Evolutionary conservation across 2,797 vertebrate genomes (phyloP), one percentile per base, ranked within the genome.

Genomic region (Falco peregrinus): DNA sequence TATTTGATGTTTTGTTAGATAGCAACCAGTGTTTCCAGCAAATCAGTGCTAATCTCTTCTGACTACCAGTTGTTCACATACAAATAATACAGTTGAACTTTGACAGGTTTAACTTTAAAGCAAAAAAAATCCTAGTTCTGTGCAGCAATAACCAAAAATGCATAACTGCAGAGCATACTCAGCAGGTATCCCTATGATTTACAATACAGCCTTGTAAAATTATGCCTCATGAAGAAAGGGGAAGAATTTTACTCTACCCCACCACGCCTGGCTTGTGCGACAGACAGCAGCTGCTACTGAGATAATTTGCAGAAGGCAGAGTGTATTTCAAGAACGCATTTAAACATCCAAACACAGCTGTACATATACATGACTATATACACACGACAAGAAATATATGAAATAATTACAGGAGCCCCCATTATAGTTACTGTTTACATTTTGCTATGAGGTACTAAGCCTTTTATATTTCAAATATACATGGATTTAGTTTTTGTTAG

Each of bases 261-360:
- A 71, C n/a, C 39, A 37, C 21, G 53, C 14, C 85, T 84, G 48
- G 61, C 45, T 76, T 75, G 45, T 16, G 16, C 4, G 3, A 61
- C 71, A 63, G 50, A 28, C 74, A 93, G 93, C 90, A 93, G 93
- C 93, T 84, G 81, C 89, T 94, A 84, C 90, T 2, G 2, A 56
- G 67, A 70, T 33, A 35, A 31, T 75, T 15, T 85, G 56, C 81
- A 87, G 51, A 48, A 84, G 70, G 35, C 70, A 79, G 63, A 89
- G 29, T 28, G 20, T 24, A 43, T 87, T 89, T 59, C 81, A 63
- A 6, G 68, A 68, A 63, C 6, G 12, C 43, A 56, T 73, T 78
- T 35, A 51, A 87, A 74, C 26, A 82, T 43, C 60, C 39, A 61
- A 78, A 41, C 56, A 47, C 63, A 63, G 71, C 63, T 73, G 59